These are phyloP conservation scores for Catharus minimus DNA, from an alignment of 2,113 vertebrate genomes.

Conservation along the genomic window DNA sequence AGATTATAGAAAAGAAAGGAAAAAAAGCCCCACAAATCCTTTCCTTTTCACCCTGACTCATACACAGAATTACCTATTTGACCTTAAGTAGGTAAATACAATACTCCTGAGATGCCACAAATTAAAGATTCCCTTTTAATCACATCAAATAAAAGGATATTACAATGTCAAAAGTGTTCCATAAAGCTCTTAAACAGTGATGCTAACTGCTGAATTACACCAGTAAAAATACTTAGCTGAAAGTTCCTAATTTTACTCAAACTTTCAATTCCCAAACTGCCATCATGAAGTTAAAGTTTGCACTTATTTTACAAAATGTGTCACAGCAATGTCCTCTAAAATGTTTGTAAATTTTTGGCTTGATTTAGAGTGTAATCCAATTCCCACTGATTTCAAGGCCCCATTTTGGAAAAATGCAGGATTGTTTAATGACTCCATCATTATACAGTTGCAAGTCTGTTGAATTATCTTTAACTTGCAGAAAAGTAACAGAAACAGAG, in stretches of 20 bases:
- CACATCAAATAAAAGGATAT: background rate
- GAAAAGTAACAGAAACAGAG: background rate
- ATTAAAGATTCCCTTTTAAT: slow-evolving; percentile 22
- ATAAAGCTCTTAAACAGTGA: background rate
- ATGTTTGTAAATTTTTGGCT: background rate
- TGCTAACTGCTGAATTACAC: background rate
- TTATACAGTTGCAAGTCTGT: background rate
- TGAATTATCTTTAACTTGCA: background rate
- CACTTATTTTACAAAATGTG: background rate
- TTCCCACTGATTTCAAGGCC: background rate
- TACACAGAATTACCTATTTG: background rate
- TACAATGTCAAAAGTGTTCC: background rate
- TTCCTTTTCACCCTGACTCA: background rate
- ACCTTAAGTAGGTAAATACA: slow-evolving; percentile 41
- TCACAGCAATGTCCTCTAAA: background rate
- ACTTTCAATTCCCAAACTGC: background rate
- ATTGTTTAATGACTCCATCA: background rate
- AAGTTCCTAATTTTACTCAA: background rate
- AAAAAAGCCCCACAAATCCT: background rate
- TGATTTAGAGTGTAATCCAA: background rate
- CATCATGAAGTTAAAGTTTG: background rate
- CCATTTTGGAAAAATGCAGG: background rate
- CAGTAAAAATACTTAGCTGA: background rate
- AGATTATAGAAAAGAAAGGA: slow-evolving; percentile 38
- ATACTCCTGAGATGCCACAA: background rate